Base-by-base conservation (phyloP, 2,888 invertebrate genomes). In the Parnassius glacialis region DNA sequence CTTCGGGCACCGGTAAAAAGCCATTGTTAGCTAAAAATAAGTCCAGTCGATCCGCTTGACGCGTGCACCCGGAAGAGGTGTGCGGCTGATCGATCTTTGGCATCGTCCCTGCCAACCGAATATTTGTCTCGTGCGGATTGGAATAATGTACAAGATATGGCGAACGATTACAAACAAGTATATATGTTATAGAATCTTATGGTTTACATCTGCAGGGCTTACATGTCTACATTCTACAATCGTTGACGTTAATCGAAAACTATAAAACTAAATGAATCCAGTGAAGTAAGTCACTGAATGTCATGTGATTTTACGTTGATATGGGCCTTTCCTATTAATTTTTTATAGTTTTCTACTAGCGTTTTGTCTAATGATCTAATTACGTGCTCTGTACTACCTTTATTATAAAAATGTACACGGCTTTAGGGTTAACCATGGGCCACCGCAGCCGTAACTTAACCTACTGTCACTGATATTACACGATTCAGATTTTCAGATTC, bases 81-180 rank as follows among this genome's bases (percentile, higher is more conserved):
- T 12, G 45, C 54, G 55, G 11, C 45, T 54, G 62, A 63, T 64
- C 65, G 65, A 61, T 61, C 54, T 53, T 62, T 68, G 67, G 67
- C 67, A 64, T 62, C 60, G 68, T 47, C 54, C 25, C 50, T 42
- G 43, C 48, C 10, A 48, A 25, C 45, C 53, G 61, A 45, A 57
- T 57, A 61, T 57, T 63, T 48, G 60, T 20, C 60, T 56, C 42
- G 44, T 43, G 16, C 9, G 56, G 62, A 62, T 62, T 57, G 60
- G 20, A 42, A 7, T 57, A 51, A 52, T 57, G 2, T n/a, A 45
- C 42, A 50, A 61, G 62, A 54, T 50, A 50, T 3, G 52, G 50
- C 50, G 53, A 13, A 42, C n/a, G 9, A 48, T 48, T 16, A 48
- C 10, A 13, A 48, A 2, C 13, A 34, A 48, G 7, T 12, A n/a